Evolutionary conservation across 2,888 invertebrate genomes (phyloP).

Genomic region (Stenichneumon culpator): DNA sequence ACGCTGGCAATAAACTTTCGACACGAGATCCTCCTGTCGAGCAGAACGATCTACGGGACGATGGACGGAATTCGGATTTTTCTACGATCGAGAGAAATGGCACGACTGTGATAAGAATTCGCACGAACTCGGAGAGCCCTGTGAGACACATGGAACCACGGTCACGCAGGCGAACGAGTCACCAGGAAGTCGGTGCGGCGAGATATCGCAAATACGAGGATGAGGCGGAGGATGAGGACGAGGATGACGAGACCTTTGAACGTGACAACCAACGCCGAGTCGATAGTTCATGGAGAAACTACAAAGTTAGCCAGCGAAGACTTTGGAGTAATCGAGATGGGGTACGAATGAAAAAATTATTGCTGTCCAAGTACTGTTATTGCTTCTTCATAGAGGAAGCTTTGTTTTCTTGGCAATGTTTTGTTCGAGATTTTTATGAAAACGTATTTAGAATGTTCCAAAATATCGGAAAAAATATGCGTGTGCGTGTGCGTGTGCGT

Average conservation of each 20-base stretch:
- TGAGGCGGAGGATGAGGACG: constrained; percentile 74
- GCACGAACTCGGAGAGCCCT: constrained; percentile 72
- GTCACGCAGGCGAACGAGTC: constrained; percentile 70
- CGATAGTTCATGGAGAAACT: constrained; percentile 60
- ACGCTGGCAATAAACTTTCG: constrained; percentile 12
- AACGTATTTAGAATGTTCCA: too few relatives aligned
- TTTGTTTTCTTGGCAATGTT: too few relatives aligned
- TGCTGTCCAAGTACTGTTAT: neutral
- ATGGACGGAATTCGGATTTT: constrained; percentile 62
- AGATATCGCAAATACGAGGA: constrained; percentile 72
- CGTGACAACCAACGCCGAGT: constrained; percentile 53
- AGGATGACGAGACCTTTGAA: constrained; percentile 54
- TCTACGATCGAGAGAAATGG: constrained; percentile 77
- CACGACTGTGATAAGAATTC: constrained; percentile 78
- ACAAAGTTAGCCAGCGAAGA: constrained; percentile 65
- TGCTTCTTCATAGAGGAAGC: too few relatives aligned
- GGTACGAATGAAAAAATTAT: constrained; percentile 73
- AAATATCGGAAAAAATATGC: too few relatives aligned
- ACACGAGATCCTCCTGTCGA: constrained; percentile 38
- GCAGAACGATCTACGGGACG: constrained; percentile 39
- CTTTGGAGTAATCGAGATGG: constrained; percentile 81
- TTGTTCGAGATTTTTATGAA: too few relatives aligned
- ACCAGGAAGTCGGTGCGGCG: constrained; percentile 66
- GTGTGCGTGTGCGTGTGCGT: too few relatives aligned
- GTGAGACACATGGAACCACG: constrained; percentile 67